Percentiles rank a stretch among this genome's conserved stretches.
Conservation (phyloP, 2,113 vertebrate genomes). For the Piaya cayana region DNA sequence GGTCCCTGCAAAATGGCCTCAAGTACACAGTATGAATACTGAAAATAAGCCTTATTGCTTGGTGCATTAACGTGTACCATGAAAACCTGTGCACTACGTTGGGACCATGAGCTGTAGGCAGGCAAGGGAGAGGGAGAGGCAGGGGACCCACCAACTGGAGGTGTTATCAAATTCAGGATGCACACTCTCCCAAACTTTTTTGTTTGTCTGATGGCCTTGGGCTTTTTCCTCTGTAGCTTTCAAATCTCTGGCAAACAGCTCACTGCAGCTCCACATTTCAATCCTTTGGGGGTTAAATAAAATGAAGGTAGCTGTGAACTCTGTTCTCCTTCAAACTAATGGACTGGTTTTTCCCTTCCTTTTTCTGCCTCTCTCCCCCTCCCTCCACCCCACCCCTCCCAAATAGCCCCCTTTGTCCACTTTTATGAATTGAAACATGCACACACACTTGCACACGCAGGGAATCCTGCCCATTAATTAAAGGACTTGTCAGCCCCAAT, state of each 20-base stretch:
- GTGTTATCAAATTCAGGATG: slow-evolving; percentile 35
- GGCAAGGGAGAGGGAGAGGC: not conserved
- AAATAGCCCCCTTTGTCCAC: slow-evolving; percentile 80
- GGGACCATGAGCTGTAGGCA: not conserved
- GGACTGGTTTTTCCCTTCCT: slow-evolving; percentile 58
- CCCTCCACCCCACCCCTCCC: slow-evolving; percentile 32
- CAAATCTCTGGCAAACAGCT: slow-evolving; percentile 68
- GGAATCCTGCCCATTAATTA: slow-evolving; percentile 85
- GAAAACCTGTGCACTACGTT: accelerated
- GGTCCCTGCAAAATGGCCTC: not conserved
- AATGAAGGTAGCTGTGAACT: slow-evolving; percentile 79
- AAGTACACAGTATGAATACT: accelerated
- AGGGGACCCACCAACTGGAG: not conserved
- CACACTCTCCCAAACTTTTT: slow-evolving; percentile 59
- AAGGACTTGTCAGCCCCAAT: slow-evolving; percentile 86
- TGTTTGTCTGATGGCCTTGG: slow-evolving; percentile 70
- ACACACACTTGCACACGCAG: slow-evolving; percentile 80
- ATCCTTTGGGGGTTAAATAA: slow-evolving; percentile 78
- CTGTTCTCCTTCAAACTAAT: slow-evolving; percentile 80
- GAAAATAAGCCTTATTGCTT: not conserved
- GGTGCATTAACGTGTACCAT: accelerated
- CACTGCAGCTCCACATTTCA: slow-evolving; percentile 65
- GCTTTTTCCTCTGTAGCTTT: slow-evolving; percentile 68
- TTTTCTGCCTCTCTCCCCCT: slow-evolving; percentile 34
- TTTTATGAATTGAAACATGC: slow-evolving; percentile 86